These are phyloP conservation scores for Antheraea assamensis DNA, from an alignment of 2,888 invertebrate species.

Conservation along the genomic window DNA sequence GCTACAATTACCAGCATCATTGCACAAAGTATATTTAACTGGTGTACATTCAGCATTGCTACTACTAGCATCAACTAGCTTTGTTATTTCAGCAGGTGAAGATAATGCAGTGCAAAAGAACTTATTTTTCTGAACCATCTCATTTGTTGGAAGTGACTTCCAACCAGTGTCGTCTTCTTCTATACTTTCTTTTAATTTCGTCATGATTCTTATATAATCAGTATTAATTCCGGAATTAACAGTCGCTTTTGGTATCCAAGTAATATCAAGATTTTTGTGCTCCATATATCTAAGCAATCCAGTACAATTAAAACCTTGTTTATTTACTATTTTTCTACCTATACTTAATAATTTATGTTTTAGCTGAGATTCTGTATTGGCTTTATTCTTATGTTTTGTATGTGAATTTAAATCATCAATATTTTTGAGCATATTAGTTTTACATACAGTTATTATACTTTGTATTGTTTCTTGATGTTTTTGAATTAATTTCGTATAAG, in stretches of 20 bases:
- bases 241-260: constrained; percentile 49
- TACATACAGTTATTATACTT: constrained; percentile 54
- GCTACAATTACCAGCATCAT: constrained; percentile 6
- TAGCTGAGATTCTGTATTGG: constrained; percentile 45
- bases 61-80: neutral
- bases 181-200: constrained; percentile 42
- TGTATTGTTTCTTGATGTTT: constrained; percentile 46
- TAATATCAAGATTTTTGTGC: constrained; percentile 58
- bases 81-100: constrained; percentile 22
- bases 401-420: constrained; percentile 28
- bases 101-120: constrained; percentile 19
- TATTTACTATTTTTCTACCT: constrained; percentile 64
- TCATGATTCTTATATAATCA: constrained; percentile 54
- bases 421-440: constrained; percentile 49
- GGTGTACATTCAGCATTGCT: neutral
- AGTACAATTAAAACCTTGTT: constrained; percentile 53
- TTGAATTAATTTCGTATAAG: constrained; percentile 24
- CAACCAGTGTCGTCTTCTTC: constrained; percentile 41
- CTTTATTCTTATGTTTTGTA: neutral
- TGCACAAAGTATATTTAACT: neutral
- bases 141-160: constrained; percentile 25
- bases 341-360: constrained; percentile 69
- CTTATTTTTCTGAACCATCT: neutral
- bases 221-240: constrained; percentile 34
- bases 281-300: constrained; percentile 66